Base-by-base conservation (phyloP, 23 tunicate species). In the Ascidia mentula region DNA sequence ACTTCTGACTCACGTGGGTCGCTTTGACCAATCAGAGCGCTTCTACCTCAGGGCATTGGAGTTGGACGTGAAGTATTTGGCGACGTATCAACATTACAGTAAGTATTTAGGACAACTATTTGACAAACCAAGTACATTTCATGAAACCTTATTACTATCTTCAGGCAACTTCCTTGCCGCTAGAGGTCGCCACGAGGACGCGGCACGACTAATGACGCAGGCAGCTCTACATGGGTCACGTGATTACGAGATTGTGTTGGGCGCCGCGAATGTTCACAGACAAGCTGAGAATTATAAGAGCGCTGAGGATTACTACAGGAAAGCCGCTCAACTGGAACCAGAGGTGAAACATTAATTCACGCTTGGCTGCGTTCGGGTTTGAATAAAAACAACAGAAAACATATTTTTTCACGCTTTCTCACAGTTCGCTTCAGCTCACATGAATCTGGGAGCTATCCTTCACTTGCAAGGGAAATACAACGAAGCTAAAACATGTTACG, bases 391-490 rank as follows among this genome's bases (percentile, higher is more conserved):
- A 42, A 42, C 53, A 12, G n/a, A n/a, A n/a, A n/a, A n/a, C n/a
- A n/a, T n/a, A n/a, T n/a, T n/a, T 46, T 46, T 17, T 17, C 60
- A 45, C 18, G 17, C 18, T 45, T 36, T 34, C 32, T 9, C 32
- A 31, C 71, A 89, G 95, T n/a, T 80, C 26, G 82, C 85, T 26
- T 42, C 80, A 20, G 77, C 95, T 6, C 81, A 78, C 59, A 60
- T 89, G 40, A 89, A 89, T 61, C 81, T 89, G 20, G 95, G 95
- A 0, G 95, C 88, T 3, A 74, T 89, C 22, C 77, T 79, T 17
- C 95, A 89, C 65, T 79, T 89, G 46, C 95, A 61, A 74, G 72
- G 70, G 24, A 83, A 83, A 69, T 84, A 73, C 34, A 32, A 45
- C 3, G 77, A 77, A 45, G 95, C 95, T 1, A 75, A 40, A 53